Evolutionary conservation across 2,113 vertebrate genomes (phyloP), one percentile per base, ranked within the genome.

Genomic region (Talpa occidentalis): DNA sequence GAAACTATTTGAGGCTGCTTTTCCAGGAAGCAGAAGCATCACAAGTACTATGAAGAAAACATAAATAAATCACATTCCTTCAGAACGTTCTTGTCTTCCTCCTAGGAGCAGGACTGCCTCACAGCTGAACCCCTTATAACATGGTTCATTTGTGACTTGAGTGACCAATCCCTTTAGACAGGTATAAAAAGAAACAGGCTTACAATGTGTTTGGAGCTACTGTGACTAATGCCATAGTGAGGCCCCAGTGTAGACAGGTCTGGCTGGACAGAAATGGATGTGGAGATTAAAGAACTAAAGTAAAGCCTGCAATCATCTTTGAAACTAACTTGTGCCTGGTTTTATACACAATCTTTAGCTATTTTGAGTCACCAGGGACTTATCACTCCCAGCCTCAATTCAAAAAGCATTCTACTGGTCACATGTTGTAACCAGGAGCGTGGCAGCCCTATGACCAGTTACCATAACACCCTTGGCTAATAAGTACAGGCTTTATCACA

Each of bases 321-420:
- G n/a, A 78, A 64, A 78, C n/a, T 11, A 77, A 83, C 80, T 60
- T 70, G 40, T 59, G 84, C 47, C 44, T 90, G 60, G 44, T 42
- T 85, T 81, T 47, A 73, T 40, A 79, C n/a, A 89, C 32, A 81
- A 44, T 52, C 77, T 35, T 81, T 60, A 74, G 82, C 73, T 95
- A 32, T 93, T 80, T 90, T 84, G 73, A 74, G 47, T 70, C 47
- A 73, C 8, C 3, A 12, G 70, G 82, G 88, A 94, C 28, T 85
- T 93, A 82, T 16, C 70, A 62, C 73, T 52, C 62, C 66, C 2
- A 30, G 78, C 14, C 17, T 94, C 67, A 12, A 40, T 93, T 92
- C 76, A 87, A 93, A 96, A 88, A 88, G 32, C 64, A 66, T 91
- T 95, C 54, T 95, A 70, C 82, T 81, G 62, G 32, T 86, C 77